Evolutionary conservation across 2,888 invertebrate species (phyloP).

Genomic region (Pristionchus maxplancki): DNA sequence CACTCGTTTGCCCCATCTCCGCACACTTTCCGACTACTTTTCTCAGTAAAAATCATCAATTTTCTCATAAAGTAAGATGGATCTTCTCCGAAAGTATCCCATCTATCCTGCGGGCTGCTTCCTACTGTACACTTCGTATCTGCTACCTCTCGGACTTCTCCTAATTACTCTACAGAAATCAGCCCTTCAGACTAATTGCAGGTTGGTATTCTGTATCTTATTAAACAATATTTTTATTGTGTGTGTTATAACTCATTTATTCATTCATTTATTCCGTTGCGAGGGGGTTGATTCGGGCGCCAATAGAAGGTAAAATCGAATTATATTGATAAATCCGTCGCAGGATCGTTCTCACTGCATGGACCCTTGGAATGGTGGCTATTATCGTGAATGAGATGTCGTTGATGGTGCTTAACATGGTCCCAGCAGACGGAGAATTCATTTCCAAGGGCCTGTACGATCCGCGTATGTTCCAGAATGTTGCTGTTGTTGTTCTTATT

Average conservation of each 20-base stretch:
- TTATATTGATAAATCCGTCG: too few species aligned
- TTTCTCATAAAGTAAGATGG: too few species aligned
- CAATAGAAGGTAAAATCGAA: too few species aligned
- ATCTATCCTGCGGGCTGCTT: neutral
- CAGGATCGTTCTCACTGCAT: neutral
- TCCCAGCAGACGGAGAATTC: neutral
- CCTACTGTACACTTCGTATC: neutral
- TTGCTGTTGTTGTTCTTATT: too few species aligned
- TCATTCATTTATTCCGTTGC: too few species aligned
- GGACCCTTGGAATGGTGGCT: neutral
- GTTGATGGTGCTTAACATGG: neutral
- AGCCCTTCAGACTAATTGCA: neutral
- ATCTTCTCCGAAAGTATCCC: neutral
- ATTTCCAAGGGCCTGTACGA: neutral
- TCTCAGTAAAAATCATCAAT: too few species aligned
- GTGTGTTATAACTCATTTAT: too few species aligned
- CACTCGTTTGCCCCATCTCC: too few species aligned
- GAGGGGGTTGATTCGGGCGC: too few species aligned
- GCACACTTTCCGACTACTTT: too few species aligned
- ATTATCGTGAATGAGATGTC: neutral
- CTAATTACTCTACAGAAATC: neutral
- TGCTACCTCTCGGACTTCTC: neutral
- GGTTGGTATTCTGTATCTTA: neutral
- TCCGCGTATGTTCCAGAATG: neutral
- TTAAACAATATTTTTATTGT: too few species aligned